Base-by-base conservation (phyloP, 2,888 invertebrate species). In the Tromatobia lineatoria region DNA sequence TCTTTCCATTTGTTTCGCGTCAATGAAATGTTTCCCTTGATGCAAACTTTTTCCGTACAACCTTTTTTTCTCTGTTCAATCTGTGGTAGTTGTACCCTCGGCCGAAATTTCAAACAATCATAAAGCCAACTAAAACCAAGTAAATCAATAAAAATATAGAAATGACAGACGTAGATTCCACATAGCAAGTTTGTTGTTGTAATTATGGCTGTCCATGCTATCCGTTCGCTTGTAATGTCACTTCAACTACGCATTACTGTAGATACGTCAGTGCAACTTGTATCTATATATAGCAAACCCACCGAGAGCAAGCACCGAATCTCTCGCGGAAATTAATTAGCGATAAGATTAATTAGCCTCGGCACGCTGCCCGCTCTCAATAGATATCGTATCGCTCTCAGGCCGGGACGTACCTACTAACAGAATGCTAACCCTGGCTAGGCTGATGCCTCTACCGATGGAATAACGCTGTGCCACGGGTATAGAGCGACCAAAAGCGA, bases 291-390 rank as follows among this genome's bases (percentile, higher is more conserved):
- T 18, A 47, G 15, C 50, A 61, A 45, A 80, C 50, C 52, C 50
- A 77, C 34, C 52, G 64, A 50, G 59, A 57, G 66, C 61, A 70
- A 61, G 78, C 38, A 64, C 79, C 82, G 82, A 89, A 90, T 88
- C 84, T 80, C 85, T 86, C 85, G 86, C 83, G 86, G 87, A 89
- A 90, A 90, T 92, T 91, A 92, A 93, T 93, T 90, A 92, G 86
- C 89, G 91, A 92, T 92, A 92, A 92, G 91, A 93, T 92, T 93
- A 92, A 93, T 93, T 92, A 91, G 88, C 87, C 85, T 80, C 75
- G 54, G 83, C 75, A 80, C 78, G 71, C 79, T 69, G 61, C 79
- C 71, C 80, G 78, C 74, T 71, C 66, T 64, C 85, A 71, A 85
- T 88, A 87, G 83, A 86, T 87, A 86, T 87, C 74, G 82, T 85